Conservation (phyloP, 2,888 invertebrate species). For the Dioctria rufipes region DNA sequence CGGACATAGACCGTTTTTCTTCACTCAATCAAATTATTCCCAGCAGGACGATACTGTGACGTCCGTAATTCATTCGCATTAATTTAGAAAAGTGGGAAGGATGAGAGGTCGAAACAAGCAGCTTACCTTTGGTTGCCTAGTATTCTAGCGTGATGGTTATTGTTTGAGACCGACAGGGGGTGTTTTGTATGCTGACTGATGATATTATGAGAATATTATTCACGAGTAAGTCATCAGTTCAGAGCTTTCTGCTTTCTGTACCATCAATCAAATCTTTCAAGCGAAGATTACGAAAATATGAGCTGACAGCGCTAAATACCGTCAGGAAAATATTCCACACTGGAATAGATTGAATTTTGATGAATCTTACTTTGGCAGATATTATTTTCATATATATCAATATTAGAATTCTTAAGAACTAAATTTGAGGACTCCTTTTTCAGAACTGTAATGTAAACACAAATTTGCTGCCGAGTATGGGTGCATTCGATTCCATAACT, state of each 20-base stretch:
- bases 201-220: constrained; percentile 43
- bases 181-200: background rate
- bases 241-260: constrained; percentile 13
- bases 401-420: too few relatives aligned
- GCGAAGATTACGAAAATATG: too few relatives aligned
- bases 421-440: background rate
- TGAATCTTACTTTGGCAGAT: background rate
- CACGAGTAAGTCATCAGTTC: constrained; percentile 37
- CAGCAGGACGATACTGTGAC: background rate
- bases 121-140: background rate
- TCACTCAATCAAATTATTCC: background rate
- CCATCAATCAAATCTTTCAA: constrained; percentile 35
- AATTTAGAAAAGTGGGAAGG: constrained; percentile 10
- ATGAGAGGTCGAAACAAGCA: constrained; percentile 15
- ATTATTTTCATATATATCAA: background rate
- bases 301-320: too few relatives aligned
- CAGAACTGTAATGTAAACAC: too few relatives aligned
- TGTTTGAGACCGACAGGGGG: background rate
- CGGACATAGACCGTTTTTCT: constrained; percentile 2
- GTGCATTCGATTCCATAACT: too few relatives aligned
- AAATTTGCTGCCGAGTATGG: too few relatives aligned
- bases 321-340: too few relatives aligned
- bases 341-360: background rate
- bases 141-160: background rate
- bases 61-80: constrained; percentile 29